Percentiles rank a stretch among this genome's conserved stretches.
Evolutionary conservation across 2,113 vertebrate genomes (phyloP).

Genomic region (Rostratula benghalensis): DNA sequence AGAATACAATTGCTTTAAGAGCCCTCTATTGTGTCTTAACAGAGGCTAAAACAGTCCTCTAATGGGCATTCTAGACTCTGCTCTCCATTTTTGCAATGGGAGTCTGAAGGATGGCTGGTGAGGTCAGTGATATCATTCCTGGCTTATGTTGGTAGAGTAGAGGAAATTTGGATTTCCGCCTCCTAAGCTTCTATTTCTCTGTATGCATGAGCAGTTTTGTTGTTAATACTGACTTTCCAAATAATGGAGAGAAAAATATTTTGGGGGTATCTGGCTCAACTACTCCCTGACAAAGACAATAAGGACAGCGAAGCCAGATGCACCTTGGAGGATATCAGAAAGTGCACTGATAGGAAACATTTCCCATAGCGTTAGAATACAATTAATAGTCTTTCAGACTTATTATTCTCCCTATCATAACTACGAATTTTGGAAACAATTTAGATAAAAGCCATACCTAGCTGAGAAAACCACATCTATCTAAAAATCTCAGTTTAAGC

Average conservation of each 20-base stretch:
- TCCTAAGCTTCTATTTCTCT: background rate
- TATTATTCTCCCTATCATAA: background rate
- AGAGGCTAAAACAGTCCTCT: background rate
- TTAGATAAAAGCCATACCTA: background rate
- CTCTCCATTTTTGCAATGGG: background rate
- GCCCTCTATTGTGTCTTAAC: background rate
- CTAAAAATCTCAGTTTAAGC: background rate
- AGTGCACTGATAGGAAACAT: background rate
- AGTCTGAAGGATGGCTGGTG: background rate
- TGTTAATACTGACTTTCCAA: background rate
- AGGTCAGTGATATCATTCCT: background rate
- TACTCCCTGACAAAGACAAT: background rate
- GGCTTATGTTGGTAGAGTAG: background rate
- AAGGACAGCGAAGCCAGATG: background rate
- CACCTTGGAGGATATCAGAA: background rate
- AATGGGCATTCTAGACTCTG: background rate
- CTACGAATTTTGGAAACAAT: background rate
- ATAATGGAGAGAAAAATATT: background rate
- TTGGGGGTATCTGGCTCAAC: background rate
- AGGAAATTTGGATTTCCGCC: background rate
- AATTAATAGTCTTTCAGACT: background rate
- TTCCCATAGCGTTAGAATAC: background rate
- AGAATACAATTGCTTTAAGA: background rate
- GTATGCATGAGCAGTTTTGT: background rate
- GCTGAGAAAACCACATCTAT: background rate